Evolutionary conservation across 1,140 invertebrate species (phyloP).

Genomic region (Hyles euphorbiae): DNA sequence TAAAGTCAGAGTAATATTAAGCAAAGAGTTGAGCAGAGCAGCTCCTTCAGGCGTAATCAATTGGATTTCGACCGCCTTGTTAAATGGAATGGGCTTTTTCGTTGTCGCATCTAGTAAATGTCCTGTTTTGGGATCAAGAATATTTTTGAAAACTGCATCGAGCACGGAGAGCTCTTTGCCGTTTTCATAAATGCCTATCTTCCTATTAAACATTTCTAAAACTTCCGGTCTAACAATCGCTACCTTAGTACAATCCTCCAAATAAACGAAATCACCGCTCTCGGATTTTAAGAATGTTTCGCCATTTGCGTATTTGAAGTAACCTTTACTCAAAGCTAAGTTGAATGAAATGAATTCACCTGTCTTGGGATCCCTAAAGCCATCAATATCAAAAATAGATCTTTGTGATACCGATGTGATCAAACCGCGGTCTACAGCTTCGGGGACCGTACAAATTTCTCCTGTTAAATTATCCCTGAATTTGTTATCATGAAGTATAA

Average conservation of each 20-base stretch:
- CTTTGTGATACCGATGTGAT: conserved; percentile 91
- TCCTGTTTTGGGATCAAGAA: conserved; percentile 91
- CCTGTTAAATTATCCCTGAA: conserved; percentile 84
- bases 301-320: conserved; percentile 84
- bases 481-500: conserved; percentile 84
- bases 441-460: conserved; percentile 83
- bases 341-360: conserved; percentile 92
- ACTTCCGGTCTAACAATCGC: conserved; percentile 85
- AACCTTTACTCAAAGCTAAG: conserved; percentile 86
- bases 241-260: conserved; percentile 81
- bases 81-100: conserved; percentile 86
- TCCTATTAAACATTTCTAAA: conserved; percentile 88
- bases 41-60: conserved; percentile 91
- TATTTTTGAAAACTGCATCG: conserved; percentile 88
- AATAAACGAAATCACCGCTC: conserved; percentile 83
- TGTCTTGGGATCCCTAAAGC: conserved; percentile 89
- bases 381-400: conserved; percentile 94
- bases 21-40: conserved; percentile 85
- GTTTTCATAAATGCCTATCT: conserved; percentile 86
- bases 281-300: conserved; percentile 86
- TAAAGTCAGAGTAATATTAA: conserved; percentile 90
- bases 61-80: conserved; percentile 89
- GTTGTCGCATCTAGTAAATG: conserved; percentile 87
- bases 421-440: conserved; percentile 91
- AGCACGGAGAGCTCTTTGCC: conserved; percentile 87